These are phyloP conservation scores for Anguilla marmorata DNA, from an alignment of 2,797 vertebrate genomes.

Conservation along the genomic window DNA sequence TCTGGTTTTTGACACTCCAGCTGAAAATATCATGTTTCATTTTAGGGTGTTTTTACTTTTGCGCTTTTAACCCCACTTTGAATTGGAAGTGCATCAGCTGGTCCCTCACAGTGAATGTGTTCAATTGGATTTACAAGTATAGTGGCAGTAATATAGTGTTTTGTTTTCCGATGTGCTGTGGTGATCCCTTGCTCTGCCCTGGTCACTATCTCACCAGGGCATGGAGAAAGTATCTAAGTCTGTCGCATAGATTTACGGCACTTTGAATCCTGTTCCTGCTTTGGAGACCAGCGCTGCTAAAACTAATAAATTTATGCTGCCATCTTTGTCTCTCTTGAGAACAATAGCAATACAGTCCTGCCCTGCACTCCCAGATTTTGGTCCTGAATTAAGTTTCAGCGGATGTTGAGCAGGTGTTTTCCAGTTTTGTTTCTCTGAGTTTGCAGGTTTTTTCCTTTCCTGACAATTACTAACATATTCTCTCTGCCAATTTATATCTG, in stretches of 20 bases:
- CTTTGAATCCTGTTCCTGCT: conserved; percentile 67
- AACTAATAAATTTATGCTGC: conserved; percentile 72
- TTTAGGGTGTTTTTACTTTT: not conserved
- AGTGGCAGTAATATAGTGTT: not conserved
- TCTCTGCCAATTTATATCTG: not conserved
- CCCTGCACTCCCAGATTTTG: not conserved
- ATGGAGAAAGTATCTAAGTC: conserved; percentile 57
- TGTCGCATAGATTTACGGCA: conserved; percentile 72
- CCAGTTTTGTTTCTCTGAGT: conserved; percentile 1
- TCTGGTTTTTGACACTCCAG: not conserved
- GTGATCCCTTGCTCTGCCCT: not conserved
- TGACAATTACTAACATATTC: not conserved
- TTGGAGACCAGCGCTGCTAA: conserved; percentile 68
- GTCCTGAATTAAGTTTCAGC: conserved; percentile 15
- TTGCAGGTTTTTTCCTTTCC: not conserved
- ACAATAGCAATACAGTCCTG: conserved; percentile 36
- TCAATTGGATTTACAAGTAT: conserved; percentile 4
- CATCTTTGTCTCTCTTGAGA: conserved; percentile 59
- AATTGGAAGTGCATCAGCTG: not conserved
- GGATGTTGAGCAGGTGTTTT: conserved; percentile 31
- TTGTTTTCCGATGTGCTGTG: not conserved
- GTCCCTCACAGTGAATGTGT: not conserved
- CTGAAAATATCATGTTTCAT: conserved; percentile 2
- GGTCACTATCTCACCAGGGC: conserved; percentile 32
- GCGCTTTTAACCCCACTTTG: not conserved